A percentile compares a stretch with the other conserved stretches of the same genome.
phyloP scores from a whole-genome alignment of 2,888 invertebrate genomes.

The Drosophila pullipes region DNA sequence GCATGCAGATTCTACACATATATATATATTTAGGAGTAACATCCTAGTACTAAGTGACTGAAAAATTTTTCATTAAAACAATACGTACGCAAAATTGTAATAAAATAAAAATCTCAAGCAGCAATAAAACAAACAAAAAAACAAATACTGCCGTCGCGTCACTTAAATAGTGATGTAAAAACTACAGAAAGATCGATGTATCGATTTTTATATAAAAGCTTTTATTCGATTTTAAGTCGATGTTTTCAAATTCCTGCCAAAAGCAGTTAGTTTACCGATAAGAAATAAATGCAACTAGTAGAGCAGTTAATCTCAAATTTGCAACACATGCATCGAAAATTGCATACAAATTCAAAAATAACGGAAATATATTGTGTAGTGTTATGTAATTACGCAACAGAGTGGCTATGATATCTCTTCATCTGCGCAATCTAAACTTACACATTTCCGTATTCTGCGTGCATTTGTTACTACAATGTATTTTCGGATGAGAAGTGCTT shows the following conservation, averaged over 20 bases:
- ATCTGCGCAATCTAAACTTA: neutral
- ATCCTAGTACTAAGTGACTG: neutral
- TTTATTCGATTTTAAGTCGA: slow-evolving; percentile 5
- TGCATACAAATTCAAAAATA: neutral
- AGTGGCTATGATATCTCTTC: neutral
- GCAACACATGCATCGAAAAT: neutral
- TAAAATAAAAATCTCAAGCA: neutral
- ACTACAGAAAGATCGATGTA: slow-evolving; percentile 7
- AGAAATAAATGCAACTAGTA: neutral
- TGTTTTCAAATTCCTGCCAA: neutral
- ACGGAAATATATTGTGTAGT: neutral
- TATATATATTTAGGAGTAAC: neutral
- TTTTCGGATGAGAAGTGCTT: neutral
- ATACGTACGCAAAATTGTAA: slow-evolving; percentile 4
- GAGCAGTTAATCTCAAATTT: neutral
- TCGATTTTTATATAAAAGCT: slow-evolving; percentile 2
- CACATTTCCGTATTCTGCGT: neutral
- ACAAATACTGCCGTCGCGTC: slow-evolving; percentile 17
- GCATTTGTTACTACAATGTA: neutral
- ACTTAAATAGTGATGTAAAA: slow-evolving; percentile 13
- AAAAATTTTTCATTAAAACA: neutral
- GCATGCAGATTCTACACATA: neutral
- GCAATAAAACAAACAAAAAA: slow-evolving; percentile 11
- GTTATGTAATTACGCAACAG: neutral
- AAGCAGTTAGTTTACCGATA: neutral